Conservation (phyloP, 2,113 vertebrate species). For the Halcyon senegalensis region DNA sequence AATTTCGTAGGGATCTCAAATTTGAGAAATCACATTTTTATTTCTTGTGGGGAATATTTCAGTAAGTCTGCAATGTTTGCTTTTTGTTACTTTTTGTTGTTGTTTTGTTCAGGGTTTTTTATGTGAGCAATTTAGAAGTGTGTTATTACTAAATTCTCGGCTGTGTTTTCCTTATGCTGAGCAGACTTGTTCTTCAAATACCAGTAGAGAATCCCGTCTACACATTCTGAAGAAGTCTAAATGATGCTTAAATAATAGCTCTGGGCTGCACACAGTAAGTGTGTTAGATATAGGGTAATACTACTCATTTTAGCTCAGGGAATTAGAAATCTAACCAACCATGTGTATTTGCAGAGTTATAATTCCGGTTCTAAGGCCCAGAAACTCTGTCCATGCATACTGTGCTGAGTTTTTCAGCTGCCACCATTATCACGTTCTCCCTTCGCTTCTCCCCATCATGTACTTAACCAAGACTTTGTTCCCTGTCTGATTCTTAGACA, state of each 20-base stretch:
- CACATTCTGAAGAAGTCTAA: not conserved
- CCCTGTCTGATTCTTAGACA: not conserved
- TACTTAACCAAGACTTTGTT: not conserved
- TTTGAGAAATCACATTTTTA: not conserved
- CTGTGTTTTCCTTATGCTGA: not conserved
- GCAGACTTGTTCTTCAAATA: constrained; percentile 7
- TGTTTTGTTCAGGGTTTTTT: not conserved
- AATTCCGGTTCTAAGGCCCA: not conserved
- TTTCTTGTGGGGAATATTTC: not conserved
- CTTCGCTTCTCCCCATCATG: not conserved
- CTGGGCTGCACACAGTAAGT: not conserved
- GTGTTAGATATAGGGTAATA: not conserved
- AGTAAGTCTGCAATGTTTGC: not conserved
- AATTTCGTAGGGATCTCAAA: not conserved
- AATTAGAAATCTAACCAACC: not conserved
- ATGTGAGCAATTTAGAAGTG: not conserved
- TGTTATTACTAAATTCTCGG: not conserved
- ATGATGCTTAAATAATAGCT: not conserved
- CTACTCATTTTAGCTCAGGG: not conserved
- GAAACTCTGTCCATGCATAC: not conserved
- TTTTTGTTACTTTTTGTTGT: not conserved
- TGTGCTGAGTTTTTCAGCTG: not conserved
- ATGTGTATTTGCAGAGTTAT: not conserved
- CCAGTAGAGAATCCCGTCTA: not conserved
- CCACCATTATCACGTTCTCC: not conserved